Evolutionary conservation across 2,888 invertebrate genomes (phyloP).

Genomic region (Macropis europaea): DNA sequence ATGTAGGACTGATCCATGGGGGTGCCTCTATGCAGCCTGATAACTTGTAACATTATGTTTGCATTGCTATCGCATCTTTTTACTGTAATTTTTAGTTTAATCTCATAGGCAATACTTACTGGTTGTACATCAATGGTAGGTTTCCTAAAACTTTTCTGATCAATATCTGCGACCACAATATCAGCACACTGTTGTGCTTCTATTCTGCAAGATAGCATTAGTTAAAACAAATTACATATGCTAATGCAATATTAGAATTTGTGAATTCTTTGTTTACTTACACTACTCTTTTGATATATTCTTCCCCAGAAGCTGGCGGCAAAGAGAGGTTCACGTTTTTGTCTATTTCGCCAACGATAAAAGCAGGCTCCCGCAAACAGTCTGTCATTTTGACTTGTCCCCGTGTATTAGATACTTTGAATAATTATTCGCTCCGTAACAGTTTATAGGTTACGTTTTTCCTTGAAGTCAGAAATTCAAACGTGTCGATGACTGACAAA

Average conservation of each 20-base stretch:
- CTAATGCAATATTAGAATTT: too few relatives aligned
- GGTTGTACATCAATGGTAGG: slow-evolving; percentile 64
- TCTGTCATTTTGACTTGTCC: slow-evolving; percentile 71
- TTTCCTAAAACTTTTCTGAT: slow-evolving; percentile 59
- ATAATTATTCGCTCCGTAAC: too few relatives aligned
- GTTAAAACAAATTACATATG: not conserved
- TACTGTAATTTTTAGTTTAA: too few relatives aligned
- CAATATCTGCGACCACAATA: slow-evolving; percentile 72
- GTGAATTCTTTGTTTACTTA: too few relatives aligned
- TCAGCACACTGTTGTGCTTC: slow-evolving; percentile 75
- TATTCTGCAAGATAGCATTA: slow-evolving; percentile 59
- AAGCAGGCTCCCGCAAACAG: slow-evolving; percentile 66
- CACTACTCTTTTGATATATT: slow-evolving; percentile 77
- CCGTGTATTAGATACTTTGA: too few relatives aligned
- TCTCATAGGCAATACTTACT: too few relatives aligned
- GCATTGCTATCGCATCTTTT: not conserved
- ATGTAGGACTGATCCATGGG: slow-evolving; percentile 77
- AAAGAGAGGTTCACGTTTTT: slow-evolving; percentile 67
- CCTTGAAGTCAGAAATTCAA: too few relatives aligned
- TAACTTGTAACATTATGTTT: slow-evolving; percentile 69
- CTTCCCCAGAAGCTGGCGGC: slow-evolving; percentile 74
- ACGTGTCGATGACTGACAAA: too few relatives aligned
- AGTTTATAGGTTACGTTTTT: too few relatives aligned
- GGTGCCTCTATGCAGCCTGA: slow-evolving; percentile 81
- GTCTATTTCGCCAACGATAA: slow-evolving; percentile 69